These are phyloP conservation scores for Stenodera caucasica DNA, from an alignment of 2,888 invertebrate genomes.

Conservation along the genomic window DNA sequence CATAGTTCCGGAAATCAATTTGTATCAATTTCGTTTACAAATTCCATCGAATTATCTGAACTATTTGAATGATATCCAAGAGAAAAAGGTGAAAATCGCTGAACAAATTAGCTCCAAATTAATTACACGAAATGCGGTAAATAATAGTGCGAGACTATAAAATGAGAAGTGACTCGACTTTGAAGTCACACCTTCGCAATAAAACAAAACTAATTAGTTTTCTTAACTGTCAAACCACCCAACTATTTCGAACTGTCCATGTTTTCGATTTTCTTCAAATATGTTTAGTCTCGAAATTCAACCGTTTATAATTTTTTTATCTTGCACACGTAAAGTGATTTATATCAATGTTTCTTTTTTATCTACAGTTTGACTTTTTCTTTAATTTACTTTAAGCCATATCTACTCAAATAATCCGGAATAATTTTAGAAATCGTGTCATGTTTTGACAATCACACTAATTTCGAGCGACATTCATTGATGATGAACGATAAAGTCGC, in stretches of 20 bases:
- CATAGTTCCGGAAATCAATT: background rate
- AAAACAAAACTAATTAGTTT: background rate
- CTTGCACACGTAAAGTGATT: background rate
- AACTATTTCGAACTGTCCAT: background rate
- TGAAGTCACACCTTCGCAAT: background rate
- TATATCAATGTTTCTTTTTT: background rate
- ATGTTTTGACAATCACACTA: constrained; percentile 5
- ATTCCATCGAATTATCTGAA: background rate
- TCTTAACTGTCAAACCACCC: background rate
- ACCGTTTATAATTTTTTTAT: background rate
- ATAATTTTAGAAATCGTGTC: constrained; percentile 1
- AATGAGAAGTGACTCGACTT: background rate
- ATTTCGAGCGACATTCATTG: constrained; percentile 4
- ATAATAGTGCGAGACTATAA: background rate
- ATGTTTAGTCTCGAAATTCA: constrained; percentile 7
- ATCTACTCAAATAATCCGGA: background rate
- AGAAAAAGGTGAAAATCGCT: background rate
- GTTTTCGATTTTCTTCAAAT: background rate
- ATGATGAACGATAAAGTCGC: background rate
- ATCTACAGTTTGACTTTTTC: background rate
- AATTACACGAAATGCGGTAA: background rate
- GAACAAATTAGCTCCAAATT: background rate
- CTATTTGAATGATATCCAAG: background rate
- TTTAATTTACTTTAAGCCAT: background rate
- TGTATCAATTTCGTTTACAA: background rate